Conservation (phyloP, 2,797 vertebrate genomes). For the Notamacropus eugenii region DNA sequence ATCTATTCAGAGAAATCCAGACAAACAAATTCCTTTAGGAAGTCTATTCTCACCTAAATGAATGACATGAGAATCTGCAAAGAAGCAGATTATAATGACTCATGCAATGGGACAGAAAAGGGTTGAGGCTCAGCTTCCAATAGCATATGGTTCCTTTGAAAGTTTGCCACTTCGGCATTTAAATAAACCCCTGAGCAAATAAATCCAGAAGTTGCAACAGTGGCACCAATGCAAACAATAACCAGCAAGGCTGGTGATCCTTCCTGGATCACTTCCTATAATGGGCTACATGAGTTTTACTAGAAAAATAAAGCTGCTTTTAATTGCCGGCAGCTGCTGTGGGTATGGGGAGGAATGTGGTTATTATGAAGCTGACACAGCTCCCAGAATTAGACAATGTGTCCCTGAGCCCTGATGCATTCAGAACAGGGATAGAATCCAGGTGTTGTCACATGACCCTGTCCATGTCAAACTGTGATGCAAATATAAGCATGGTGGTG, state of each 20-base stretch:
- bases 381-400: background rate
- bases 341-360: background rate
- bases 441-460: background rate
- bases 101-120: background rate
- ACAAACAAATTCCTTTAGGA: background rate
- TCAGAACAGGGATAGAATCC: background rate
- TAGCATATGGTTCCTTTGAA: background rate
- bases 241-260: background rate
- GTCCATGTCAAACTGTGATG: background rate
- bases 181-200: background rate
- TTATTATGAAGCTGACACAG: background rate
- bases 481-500: background rate
- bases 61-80: background rate
- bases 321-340: background rate
- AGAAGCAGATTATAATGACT: background rate
- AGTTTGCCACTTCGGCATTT: background rate
- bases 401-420: background rate
- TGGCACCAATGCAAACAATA: background rate
- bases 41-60: background rate
- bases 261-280: background rate
- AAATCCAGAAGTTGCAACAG: background rate
- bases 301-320: background rate
- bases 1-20: background rate
- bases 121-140: background rate
- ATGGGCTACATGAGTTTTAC: background rate